These are phyloP conservation scores for Todus mexicanus DNA, from an alignment of 2,797 vertebrate genomes.

Conservation along the genomic window DNA sequence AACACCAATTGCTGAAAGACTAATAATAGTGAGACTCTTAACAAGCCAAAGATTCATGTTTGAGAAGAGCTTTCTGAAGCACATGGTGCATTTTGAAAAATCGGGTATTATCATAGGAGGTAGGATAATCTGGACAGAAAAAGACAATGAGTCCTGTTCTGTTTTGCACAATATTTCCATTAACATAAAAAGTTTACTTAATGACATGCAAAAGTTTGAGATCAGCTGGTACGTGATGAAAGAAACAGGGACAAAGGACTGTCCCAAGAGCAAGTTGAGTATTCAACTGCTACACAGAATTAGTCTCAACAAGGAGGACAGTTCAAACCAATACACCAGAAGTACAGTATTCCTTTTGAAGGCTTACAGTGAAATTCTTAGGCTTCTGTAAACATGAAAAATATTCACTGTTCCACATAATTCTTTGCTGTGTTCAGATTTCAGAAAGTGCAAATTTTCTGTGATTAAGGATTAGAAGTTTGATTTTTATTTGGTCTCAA, in stretches of 20 bases:
- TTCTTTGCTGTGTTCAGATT: constrained; percentile 19
- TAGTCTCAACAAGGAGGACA: constrained; percentile 19
- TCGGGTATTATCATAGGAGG: constrained; percentile 9
- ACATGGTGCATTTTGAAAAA: constrained; percentile 28
- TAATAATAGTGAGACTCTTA: background rate
- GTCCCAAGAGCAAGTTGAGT: background rate
- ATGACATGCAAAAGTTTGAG: constrained; percentile 37
- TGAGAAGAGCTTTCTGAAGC: constrained; percentile 34
- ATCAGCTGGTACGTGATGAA: constrained; percentile 30
- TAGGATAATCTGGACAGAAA: constrained; percentile 46
- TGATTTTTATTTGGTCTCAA: constrained; percentile 57
- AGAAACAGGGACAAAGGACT: background rate
- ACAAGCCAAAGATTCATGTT: background rate
- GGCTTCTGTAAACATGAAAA: constrained; percentile 57
- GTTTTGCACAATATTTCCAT: constrained; percentile 39
- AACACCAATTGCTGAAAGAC: constrained; percentile 13
- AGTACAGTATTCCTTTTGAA: constrained; percentile 34
- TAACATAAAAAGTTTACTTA: constrained; percentile 45
- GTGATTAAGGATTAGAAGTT: background rate
- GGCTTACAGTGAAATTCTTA: constrained; percentile 48
- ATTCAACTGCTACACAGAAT: constrained; percentile 12
- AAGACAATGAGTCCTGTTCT: constrained; percentile 32
- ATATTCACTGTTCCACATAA: constrained; percentile 13
- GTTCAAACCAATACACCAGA: constrained; percentile 16
- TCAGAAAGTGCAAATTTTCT: constrained; percentile 52